phyloP scores from a whole-genome alignment of 2,113 vertebrate species.

The Zosterops lateralis region DNA sequence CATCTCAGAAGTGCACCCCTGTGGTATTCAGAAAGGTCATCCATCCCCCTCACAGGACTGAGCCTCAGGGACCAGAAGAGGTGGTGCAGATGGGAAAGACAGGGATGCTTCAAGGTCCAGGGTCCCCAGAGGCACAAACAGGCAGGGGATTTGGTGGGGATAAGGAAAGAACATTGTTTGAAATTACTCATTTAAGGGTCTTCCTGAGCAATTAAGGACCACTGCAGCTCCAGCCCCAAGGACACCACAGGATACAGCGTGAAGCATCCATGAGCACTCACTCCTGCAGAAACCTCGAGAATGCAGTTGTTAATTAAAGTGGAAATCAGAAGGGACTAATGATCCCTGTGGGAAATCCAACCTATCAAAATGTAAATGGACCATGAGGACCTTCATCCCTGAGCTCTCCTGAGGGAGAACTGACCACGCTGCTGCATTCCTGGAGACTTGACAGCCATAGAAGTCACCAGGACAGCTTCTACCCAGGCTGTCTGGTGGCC shows the following conservation, averaged over 20 bases:
- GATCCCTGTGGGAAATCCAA: not conserved
- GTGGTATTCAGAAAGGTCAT: not conserved
- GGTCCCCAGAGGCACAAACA: not conserved
- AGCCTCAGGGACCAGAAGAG: not conserved
- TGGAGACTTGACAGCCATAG: fast-evolving
- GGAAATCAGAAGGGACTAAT: not conserved
- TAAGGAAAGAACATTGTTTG: fast-evolving
- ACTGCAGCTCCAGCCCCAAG: not conserved
- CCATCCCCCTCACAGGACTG: not conserved
- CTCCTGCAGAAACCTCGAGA: not conserved
- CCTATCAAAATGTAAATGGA: not conserved
- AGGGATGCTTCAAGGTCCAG: not conserved
- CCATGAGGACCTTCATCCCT: fast-evolving
- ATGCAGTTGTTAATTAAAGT: not conserved
- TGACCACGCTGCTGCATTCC: not conserved
- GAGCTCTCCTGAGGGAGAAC: not conserved
- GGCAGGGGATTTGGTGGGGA: not conserved
- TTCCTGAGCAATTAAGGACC: not conserved
- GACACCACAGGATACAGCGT: not conserved
- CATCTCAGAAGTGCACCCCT: not conserved
- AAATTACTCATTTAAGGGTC: not conserved
- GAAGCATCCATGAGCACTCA: not conserved
- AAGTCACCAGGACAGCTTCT: fast-evolving
- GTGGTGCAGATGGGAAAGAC: not conserved
- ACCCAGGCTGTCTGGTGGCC: fast-evolving